phyloP scores from a whole-genome alignment of 1,140 invertebrate species.

The Drosophila mauritiana region DNA sequence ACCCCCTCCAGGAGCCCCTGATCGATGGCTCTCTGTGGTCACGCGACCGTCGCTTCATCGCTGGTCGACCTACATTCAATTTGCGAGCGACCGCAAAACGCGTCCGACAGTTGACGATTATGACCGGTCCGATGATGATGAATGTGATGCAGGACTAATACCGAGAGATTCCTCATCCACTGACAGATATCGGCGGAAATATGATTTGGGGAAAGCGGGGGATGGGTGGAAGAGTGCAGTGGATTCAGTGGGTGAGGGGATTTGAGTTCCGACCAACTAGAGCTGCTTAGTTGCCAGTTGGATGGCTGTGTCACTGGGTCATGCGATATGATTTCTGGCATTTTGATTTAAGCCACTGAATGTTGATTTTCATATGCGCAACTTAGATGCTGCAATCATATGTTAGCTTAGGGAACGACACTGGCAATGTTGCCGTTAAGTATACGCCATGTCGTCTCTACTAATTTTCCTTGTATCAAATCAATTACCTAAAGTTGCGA shows the following conservation, averaged over 20 bases:
- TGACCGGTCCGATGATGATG: conserved; percentile 28
- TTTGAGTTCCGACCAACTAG: conserved; percentile 17
- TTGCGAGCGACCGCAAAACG: conserved; percentile 75
- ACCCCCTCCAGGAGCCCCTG: conserved; percentile 49
- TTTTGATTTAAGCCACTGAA: not conserved
- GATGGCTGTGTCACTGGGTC: conserved; percentile 57
- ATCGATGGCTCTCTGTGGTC: conserved; percentile 76
- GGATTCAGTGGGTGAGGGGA: conserved; percentile 11
- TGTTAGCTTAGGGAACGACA: not conserved
- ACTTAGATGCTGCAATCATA: not conserved
- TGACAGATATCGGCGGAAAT: conserved; percentile 43
- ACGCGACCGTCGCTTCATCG: conserved; percentile 60
- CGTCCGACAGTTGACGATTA: conserved; percentile 79
- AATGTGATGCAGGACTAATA: conserved; percentile 31
- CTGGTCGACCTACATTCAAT: conserved; percentile 78
- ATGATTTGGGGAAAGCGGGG: conserved; percentile 20
- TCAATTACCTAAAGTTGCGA: not conserved
- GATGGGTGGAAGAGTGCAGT: conserved; percentile 17
- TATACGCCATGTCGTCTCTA: not conserved
- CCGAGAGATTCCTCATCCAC: conserved; percentile 25
- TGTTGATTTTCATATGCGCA: too few relatives aligned
- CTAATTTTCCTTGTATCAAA: not conserved
- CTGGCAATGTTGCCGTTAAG: conserved; percentile 5
- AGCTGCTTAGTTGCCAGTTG: conserved; percentile 21
- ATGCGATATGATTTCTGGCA: conserved; percentile 17